Evolutionary conservation across 2,113 vertebrate genomes (phyloP), one percentile per base, ranked within the genome.

Genomic region (Amblyopsis rosae): DNA sequence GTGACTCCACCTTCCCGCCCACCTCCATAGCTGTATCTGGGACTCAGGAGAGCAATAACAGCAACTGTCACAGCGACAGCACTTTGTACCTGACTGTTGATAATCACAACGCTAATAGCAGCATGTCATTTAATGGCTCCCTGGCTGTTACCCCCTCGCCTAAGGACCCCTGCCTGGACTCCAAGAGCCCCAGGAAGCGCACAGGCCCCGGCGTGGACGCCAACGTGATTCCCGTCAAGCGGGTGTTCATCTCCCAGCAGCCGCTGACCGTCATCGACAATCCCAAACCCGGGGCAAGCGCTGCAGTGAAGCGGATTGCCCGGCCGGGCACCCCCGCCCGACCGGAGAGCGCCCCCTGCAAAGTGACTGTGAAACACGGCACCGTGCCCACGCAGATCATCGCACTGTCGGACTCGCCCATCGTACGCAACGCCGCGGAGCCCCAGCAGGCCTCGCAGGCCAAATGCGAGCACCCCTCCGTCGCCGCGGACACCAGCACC

Each of bases 201-300:
- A 72, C 85, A 62, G 86, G 80, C 66, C 73, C 86, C 62, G 86
- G 89, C n/a, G 77, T 89, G 32, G 96, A 98, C 67, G 90, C 95
- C 46, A 95, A 96, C 80, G 89, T 94, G 62, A 95, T 95, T 78
- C 97, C 97, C 63, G 86, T 96, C 65, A 99, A 98, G 91, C 96
- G 98, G 76, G 95, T 95, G 45, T 94, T 96, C 62, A 92, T 97
- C 86, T 95, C 95, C 70, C 94, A 95, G 82, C 92, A 94, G 78
- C 85, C 94, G 65, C 41, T 87, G 51, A 80, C 76, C 72, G 61
- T 75, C 60, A 3, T 69, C 12, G 94, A 96, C 75, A 75, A 89
- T 88, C 89, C 92, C 60, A 95, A 93, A 86, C 82, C 81, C 59
- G 84, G 82, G 64, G 62, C 85, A 59, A 74, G 79, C 65, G 82